Conservation (phyloP, 2,797 vertebrate species). For the Sarcoramphus papa region DNA sequence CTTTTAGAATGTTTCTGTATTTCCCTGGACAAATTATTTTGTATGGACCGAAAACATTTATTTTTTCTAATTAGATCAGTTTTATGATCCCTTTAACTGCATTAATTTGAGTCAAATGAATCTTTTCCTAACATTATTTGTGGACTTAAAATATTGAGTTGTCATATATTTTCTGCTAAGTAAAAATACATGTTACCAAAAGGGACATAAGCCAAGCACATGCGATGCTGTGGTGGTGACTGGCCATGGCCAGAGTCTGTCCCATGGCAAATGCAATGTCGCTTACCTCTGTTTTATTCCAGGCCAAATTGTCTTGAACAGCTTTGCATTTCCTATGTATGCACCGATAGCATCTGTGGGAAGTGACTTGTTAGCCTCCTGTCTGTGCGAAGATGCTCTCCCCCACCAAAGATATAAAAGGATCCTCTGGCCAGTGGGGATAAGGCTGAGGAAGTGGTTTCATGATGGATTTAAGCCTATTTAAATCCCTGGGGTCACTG, state of each 20-base stretch:
- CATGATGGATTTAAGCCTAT: constrained; percentile 32
- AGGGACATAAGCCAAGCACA: neutral
- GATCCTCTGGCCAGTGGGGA: neutral
- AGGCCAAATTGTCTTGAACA: neutral
- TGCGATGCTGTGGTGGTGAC: neutral
- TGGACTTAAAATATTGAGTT: neutral
- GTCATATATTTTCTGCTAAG: neutral
- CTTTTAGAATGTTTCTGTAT: neutral
- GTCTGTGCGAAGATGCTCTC: neutral
- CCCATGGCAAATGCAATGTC: neutral
- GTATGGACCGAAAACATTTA: neutral
- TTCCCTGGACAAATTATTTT: neutral
- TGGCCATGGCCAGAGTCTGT: neutral
- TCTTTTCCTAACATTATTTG: neutral
- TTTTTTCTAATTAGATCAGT: neutral
- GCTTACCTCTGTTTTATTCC: neutral
- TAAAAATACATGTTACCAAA: neutral
- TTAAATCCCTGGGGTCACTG: constrained; percentile 24
- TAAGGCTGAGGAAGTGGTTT: constrained; percentile 28
- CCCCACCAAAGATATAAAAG: neutral
- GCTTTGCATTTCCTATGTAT: neutral
- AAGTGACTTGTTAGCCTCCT: neutral
- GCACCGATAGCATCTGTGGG: neutral
- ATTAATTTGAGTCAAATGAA: neutral
- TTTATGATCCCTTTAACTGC: neutral